A percentile compares a stretch with the other conserved stretches of the same genome.
phyloP scores from a whole-genome alignment of 2,797 vertebrate species.

The Melanotaenia maccullochi region DNA sequence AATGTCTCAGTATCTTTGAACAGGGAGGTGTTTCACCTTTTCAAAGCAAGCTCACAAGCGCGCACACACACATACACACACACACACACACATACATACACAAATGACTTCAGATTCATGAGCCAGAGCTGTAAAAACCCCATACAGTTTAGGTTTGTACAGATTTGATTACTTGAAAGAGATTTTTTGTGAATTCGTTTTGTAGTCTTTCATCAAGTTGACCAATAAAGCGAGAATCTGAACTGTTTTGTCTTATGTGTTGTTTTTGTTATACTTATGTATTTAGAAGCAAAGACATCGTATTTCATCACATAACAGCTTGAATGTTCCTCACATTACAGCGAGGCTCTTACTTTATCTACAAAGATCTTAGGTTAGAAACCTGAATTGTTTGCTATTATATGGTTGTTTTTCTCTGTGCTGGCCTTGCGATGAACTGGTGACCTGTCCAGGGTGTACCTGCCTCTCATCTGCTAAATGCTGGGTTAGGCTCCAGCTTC shows the following conservation, averaged over 20 bases:
- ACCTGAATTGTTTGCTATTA: background rate
- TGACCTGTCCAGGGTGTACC: too few species aligned
- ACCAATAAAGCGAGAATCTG: constrained; percentile 87
- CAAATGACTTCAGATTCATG: constrained; percentile 77
- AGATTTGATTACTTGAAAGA: constrained; percentile 87
- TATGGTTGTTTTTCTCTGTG: too few species aligned
- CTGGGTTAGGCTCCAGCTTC: too few species aligned
- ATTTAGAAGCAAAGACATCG: background rate
- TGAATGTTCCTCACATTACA: background rate
- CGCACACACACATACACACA: constrained; percentile 29
- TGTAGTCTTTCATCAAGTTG: constrained; percentile 87
- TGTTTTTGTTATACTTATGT: constrained; percentile 7
- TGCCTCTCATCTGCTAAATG: too few species aligned
- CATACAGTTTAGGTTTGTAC: constrained; percentile 85
- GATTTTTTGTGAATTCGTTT: constrained; percentile 86
- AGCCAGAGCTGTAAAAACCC: constrained; percentile 81
- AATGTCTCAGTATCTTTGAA: constrained; percentile 33
- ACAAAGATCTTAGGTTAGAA: background rate
- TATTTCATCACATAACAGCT: background rate
- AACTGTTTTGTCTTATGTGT: constrained; percentile 42
- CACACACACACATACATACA: constrained; percentile 18
- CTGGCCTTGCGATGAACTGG: too few species aligned
- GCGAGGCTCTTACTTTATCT: background rate
- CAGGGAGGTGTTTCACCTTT: constrained; percentile 34
- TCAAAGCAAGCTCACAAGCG: constrained; percentile 37